Conservation (phyloP, 1,140 invertebrate genomes). For the Penaeus indicus region DNA sequence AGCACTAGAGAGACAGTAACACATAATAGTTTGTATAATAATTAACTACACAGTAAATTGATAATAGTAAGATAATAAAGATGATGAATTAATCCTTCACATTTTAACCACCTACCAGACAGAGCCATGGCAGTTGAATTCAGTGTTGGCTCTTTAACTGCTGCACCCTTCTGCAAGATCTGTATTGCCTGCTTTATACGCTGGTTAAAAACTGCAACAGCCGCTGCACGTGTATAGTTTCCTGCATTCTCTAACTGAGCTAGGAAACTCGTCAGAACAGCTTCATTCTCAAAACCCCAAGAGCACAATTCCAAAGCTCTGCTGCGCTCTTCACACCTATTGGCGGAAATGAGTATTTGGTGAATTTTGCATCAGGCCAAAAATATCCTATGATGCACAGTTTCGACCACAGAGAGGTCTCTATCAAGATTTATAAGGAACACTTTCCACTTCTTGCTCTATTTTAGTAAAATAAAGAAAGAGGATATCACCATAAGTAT, state of each 20-base stretch:
- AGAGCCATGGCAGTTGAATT: conserved; percentile 86
- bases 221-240: conserved; percentile 84
- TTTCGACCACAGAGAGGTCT: no score
- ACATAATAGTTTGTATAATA: no score
- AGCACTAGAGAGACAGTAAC: no score
- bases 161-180: conserved; percentile 78
- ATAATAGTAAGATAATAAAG: no score
- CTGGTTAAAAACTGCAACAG: conserved; percentile 91
- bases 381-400: no score
- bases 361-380: no score
- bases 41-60: no score
- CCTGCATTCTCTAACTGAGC: conserved; percentile 70
- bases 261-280: conserved; percentile 66
- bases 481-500: no score
- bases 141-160: conserved; percentile 68
- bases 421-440: no score
- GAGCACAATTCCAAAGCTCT: conserved; percentile 87
- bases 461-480: no score
- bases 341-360: background rate
- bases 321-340: conserved; percentile 82
- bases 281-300: conserved; percentile 79
- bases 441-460: no score
- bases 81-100: background rate
- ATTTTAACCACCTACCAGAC: conserved; percentile 71
- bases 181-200: conserved; percentile 87